phyloP scores from a whole-genome alignment of 2,113 vertebrate species.

The Hippocampus barbouri region DNA sequence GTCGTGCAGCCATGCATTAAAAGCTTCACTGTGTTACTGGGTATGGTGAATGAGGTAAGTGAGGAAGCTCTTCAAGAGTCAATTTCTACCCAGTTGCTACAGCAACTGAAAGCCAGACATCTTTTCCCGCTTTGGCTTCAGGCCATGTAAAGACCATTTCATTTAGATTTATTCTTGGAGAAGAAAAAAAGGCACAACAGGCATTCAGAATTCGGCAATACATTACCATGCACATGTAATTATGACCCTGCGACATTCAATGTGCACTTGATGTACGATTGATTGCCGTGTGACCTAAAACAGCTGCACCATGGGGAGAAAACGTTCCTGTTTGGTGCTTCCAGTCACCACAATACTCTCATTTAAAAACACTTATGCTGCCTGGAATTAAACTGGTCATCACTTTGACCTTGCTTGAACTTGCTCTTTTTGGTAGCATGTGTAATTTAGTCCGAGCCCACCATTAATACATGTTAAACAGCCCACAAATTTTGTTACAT shows the following conservation, averaged over 20 bases:
- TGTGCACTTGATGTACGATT: background rate
- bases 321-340: background rate
- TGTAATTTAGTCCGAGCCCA: background rate
- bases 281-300: slow-evolving; percentile 4
- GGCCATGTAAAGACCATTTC: slow-evolving; percentile 40
- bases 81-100: slow-evolving; percentile 56
- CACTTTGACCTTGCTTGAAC: background rate
- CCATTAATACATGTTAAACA: too few relatives aligned
- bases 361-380: background rate
- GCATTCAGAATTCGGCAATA: slow-evolving; percentile 2
- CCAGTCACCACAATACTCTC: slow-evolving; percentile 9
- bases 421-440: background rate
- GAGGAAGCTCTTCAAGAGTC: slow-evolving; percentile 31
- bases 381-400: background rate
- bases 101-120: slow-evolving; percentile 58
- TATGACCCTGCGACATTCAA: background rate
- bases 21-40: slow-evolving; percentile 37
- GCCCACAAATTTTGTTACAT: background rate
- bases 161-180: slow-evolving; percentile 43
- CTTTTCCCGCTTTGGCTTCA: slow-evolving; percentile 37
- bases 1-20: slow-evolving; percentile 29
- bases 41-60: slow-evolving; percentile 39
- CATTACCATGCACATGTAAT: background rate
- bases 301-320: background rate
- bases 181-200: slow-evolving; percentile 28